A percentile compares a stretch with the other conserved stretches of the same genome.
phyloP scores from a whole-genome alignment of 2,888 invertebrate genomes.

The Dicycla oo region DNA sequence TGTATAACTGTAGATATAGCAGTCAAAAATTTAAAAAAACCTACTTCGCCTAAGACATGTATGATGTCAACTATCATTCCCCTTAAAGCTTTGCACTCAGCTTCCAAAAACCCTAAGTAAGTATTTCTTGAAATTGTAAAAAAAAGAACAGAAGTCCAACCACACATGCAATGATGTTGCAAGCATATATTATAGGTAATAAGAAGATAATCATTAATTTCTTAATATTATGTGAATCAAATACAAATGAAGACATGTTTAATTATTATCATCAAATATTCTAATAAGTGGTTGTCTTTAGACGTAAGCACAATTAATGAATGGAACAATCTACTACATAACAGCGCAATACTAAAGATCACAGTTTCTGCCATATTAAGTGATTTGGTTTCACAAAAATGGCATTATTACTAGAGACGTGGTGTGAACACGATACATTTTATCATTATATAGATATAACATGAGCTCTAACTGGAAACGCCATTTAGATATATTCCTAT shows the following conservation, averaged over 20 bases:
- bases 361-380: conserved; percentile 77
- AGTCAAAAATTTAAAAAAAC: no score
- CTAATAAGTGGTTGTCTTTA: conserved; percentile 40
- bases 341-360: conserved; percentile 80
- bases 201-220: conserved; percentile 45
- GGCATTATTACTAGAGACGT: conserved; percentile 71
- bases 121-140: conserved; percentile 36
- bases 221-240: conserved; percentile 43
- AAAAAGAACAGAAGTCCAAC: conserved; percentile 34
- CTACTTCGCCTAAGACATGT: no score
- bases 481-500: conserved; percentile 70
- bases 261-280: conserved; percentile 36
- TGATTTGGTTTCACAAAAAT: conserved; percentile 72
- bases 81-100: no score
- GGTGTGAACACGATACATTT: conserved; percentile 71
- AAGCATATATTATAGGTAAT: conserved; percentile 34
- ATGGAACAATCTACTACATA: conserved; percentile 70
- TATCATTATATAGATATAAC: conserved; percentile 69
- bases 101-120: no score
- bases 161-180: conserved; percentile 45
- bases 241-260: conserved; percentile 44
- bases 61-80: no score
- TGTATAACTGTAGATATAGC: no score
- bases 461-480: conserved; percentile 74
- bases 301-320: conserved; percentile 44